These are phyloP conservation scores for Yponomeuta plumbellus DNA, from an alignment of 2,888 invertebrate genomes.

Conservation along the genomic window DNA sequence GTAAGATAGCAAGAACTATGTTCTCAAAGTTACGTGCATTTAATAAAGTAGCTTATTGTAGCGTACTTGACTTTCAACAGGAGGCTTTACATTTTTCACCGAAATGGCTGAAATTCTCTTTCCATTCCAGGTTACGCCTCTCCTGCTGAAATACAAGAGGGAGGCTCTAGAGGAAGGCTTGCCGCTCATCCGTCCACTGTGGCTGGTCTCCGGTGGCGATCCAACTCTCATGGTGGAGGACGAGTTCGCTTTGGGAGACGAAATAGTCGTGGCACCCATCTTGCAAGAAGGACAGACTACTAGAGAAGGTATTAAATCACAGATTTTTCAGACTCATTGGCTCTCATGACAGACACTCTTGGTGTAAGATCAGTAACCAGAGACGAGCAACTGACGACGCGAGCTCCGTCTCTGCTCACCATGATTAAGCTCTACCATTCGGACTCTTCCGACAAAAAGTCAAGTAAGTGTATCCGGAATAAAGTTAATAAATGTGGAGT, in stretches of 20 bases:
- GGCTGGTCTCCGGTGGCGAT: constrained; percentile 92
- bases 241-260: constrained; percentile 93
- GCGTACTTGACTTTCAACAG: too few species aligned
- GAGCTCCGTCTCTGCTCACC: too few species aligned
- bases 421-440: too few species aligned
- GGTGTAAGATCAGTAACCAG: constrained; percentile 90
- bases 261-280: constrained; percentile 93
- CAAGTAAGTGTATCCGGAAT: too few species aligned
- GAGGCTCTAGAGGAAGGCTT: constrained; percentile 88
- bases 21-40: too few species aligned
- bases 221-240: constrained; percentile 86
- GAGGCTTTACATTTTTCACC: too few species aligned
- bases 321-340: not conserved
- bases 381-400: too few species aligned
- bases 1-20: too few species aligned
- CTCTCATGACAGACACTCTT: constrained; percentile 81
- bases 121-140: constrained; percentile 79
- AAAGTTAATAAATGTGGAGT: too few species aligned
- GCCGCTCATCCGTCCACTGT: constrained; percentile 91
- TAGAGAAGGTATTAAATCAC: constrained; percentile 75
- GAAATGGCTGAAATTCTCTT: too few species aligned
- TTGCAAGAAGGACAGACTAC: constrained; percentile 81
- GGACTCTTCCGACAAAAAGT: too few species aligned
- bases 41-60: too few species aligned
- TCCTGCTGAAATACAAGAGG: constrained; percentile 85